Base-by-base conservation (phyloP, 2,113 vertebrate species). In the Eira barbara region DNA sequence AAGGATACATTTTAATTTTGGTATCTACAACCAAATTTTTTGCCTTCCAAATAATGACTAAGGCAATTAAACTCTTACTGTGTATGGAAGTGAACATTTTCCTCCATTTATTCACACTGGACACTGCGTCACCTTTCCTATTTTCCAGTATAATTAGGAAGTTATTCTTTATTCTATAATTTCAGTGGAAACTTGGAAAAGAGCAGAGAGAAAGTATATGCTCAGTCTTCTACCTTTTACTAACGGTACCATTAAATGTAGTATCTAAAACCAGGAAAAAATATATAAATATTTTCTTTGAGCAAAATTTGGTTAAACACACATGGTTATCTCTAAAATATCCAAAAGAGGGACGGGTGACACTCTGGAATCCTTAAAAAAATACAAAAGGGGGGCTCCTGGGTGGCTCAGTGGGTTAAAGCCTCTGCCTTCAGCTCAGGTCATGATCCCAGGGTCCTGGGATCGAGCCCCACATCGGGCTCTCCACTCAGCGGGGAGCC, bases 201-300 rank as follows among this genome's bases (percentile, higher is more conserved):
- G 36, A 94, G 3, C n/a, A 82, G 7, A 25, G 45, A 7, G 42
- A 78, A 91, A 82, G 25, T 74, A 52, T 45, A 23, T 52, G 21
- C 18, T 93, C 7, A 27, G 8, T 31, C 13, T 36, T 96, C 73
- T 49, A 12, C 7, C 65, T 76, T 93, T 98, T 45, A 78, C 27
- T 61, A 42, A 88, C 57, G 27, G 14, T 61, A 79, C 1, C 15
- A n/a, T 14, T 79, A 92, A 83, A 4, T 71, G 12, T 83, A 93
- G 86, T 78, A 83, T 49, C 18, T 96, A 94, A 84, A 97, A 73
- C 31, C 59, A 89, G 36, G 27, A 88, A 95, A 71, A 97, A 82
- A 94, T 73, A 78, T 6, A 36, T 73, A 65, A 47, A 94, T 13
- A 7, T 71, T 84, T 71, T 85, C 34, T 88, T 45, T 61, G 18